Evolutionary conservation across 2,888 invertebrate species (phyloP), one percentile per base, ranked within the genome.

Genomic region (Eristalis arbustorum): DNA sequence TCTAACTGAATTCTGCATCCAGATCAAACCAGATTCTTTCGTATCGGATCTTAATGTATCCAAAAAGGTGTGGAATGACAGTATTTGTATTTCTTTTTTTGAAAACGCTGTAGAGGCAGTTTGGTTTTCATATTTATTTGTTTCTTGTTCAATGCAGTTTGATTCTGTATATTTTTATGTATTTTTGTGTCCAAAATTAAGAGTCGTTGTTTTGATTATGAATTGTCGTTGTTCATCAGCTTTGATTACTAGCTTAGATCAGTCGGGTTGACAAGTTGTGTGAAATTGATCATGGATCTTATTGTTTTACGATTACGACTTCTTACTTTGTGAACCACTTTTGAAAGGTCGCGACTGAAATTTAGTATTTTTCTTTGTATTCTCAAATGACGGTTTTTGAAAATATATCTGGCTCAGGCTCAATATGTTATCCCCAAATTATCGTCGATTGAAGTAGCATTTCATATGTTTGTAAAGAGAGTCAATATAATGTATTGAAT

Each of bases 121-220:
- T 63, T 10, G 22, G 64, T 84, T 84, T 71, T 64, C 64, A 69
- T 37, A 37, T 37, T 37, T 37, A 37, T 37, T 13, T 34, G 2
- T 84, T 59, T 82, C 59, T 28, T 49, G n/a, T 5, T 42, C n/a
- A 40, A 71, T 67, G 49, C 25, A 64, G 34, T 80, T 63, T 40
- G 23, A 62, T 63, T 76, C 61, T 10, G 59, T 62, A 62, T 71
- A 11, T 59, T 13, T 72, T 71, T 61, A 72, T 67, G 28, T 40
- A 56, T 28, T 57, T 37, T 37, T 61, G 37, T 74, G 64, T 25
- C 75, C 80, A 84, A 81, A 84, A 85, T 69, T 77, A 77, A 77
- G 64, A 73, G 81, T 81, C 68, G 40, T 80, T 71, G 23, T 83
- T 73, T 78, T 63, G 31, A 31, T 31, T 10, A 1, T 31, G 31